Evolutionary conservation across 2,888 invertebrate species (phyloP), one percentile per base, ranked within the genome.

Genomic region (Diaprepes abbreviatus): DNA sequence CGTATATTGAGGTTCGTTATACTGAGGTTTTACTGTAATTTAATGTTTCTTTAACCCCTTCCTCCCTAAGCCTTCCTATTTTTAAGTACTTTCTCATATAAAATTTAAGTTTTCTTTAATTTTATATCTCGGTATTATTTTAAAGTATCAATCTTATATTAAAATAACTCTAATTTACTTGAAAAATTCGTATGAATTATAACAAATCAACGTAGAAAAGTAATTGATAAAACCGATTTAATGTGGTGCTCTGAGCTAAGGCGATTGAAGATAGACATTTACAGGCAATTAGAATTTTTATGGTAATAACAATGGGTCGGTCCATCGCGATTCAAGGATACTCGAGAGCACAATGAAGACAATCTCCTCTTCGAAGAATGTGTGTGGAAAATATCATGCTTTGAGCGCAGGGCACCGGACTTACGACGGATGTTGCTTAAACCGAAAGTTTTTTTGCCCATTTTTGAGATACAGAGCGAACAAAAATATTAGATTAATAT

Each of bases 251-350:
- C 4, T 16, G 1, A 60, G 43, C 10, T 50, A 14, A 36, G 48
- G 48, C 60, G 60, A 48, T 60, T 28, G 12, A 48, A 60, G 31
- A 36, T 21, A 58, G 60, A 48, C 60, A 63, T 63, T 66, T 52
- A 48, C 36, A 52, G 59, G 45, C 66, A 66, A 66, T 66, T 66
- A 59, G 52, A 58, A 66, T 66, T 66, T 64, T 58, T 66, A 66
- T 59, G 59, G 58, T 59, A 66, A 65, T 65, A 66, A 66, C 59
- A 66, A 59, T 66, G 59, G 59, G 66, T 40, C 50, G 66, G 59
- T 59, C 58, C 50, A 55, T 43, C 12, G 55, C 66, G 50, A 52
- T 57, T 66, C 66, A 66, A 66, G 66, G 66, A 66, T 66, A 38
- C 16, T n/a, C 6, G 33, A 38, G 55, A 64, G 40, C 52, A 66